Base-by-base conservation (phyloP, 1,140 invertebrate species). In the Anthonomus grandis region DNA sequence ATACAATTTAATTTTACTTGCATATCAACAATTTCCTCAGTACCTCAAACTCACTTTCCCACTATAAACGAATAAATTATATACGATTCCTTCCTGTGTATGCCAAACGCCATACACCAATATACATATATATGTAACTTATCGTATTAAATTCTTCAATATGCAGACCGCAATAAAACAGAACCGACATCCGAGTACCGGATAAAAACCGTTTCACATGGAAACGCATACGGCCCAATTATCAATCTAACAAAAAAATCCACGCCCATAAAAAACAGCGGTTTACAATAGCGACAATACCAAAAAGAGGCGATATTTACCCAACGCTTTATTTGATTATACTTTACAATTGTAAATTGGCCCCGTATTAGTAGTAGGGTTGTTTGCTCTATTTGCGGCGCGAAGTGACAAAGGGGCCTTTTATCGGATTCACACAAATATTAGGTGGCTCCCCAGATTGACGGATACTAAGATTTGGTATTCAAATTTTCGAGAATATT, bases 341-440 rank as follows among this genome's bases (percentile, higher is more conserved):
- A 18, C 24, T 22, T 18, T 23, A 13, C 24, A 49, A 49, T 18
- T 49, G 27, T 49, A 49, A 22, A 34, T 49, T 24, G n/a, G 13
- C 46, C 37, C 5, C 9, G n/a, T n/a, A n/a, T n/a, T n/a, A n/a
- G n/a, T n/a, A n/a, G n/a, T 39, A 15, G 37, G 15, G 9, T 17
- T 44, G 41, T 21, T 49, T 27, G 24, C 46, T 49, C 46, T 49
- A 49, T 49, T 34, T 49, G 46, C 46, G 46, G 46, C 18, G 46
- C 36, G 36, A 36, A 23, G 25, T 49, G 46, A 49, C 46, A 49
- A 49, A 49, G 18, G 46, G 46, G 8, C 46, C 31, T 49, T 49
- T 34, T 17, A 34, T 17, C 12, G 36, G 46, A 36, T 49, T 49
- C 27, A 15, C 24, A 15, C 19, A 21, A 18, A 15, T 15, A 3